Base-by-base conservation (phyloP, 2,888 invertebrate species). In the Polydrusus pterygomalis region DNA sequence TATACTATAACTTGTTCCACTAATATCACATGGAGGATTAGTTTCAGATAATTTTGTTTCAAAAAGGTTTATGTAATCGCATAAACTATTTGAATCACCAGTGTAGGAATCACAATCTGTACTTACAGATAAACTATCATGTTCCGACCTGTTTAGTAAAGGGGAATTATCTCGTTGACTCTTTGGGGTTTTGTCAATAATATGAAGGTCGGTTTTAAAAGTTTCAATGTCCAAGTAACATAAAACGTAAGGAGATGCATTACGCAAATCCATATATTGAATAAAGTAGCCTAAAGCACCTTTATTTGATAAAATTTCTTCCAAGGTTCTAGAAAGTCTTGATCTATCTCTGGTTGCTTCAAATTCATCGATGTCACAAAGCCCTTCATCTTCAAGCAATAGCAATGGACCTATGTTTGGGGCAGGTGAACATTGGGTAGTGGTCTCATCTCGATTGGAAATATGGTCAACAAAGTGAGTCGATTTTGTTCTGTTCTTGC, bases 231-330 rank as follows among this genome's bases (percentile, higher is more conserved):
- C 95, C 79, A 95, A 85, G 92, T 93, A 95, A 86, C 95, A 94
- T 85, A 93, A 93, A 0, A 95, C 90, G 40, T 93, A 88, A 18
- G 90, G 87, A 70, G 93, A 87, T 70, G 92, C 91, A 73, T 92
- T 92, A 79, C 92, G 90, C n/a, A 92, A 89, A 83, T 96, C 95
- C 91, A 97, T 91, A 87, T 92, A 97, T 83, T 96, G 95, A 70
- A 96, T 91, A 86, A 97, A 95, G 87, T 95, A 95, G 60, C 93
- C 93, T 30, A 97, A 89, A 71, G 95, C 95, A 85, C 92, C 92
- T 85, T 94, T 94, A 87, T 96, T 95, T 30, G 90, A 88, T 15
- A 97, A 89, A 79, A 96, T 92, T 83, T 96, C 94, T 75, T 90
- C 88, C 75, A 97, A 89, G 67, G 91, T 93, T 88, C 95, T 92